Base-by-base conservation (phyloP, 2,113 vertebrate genomes). In the Anseranas semipalmata region DNA sequence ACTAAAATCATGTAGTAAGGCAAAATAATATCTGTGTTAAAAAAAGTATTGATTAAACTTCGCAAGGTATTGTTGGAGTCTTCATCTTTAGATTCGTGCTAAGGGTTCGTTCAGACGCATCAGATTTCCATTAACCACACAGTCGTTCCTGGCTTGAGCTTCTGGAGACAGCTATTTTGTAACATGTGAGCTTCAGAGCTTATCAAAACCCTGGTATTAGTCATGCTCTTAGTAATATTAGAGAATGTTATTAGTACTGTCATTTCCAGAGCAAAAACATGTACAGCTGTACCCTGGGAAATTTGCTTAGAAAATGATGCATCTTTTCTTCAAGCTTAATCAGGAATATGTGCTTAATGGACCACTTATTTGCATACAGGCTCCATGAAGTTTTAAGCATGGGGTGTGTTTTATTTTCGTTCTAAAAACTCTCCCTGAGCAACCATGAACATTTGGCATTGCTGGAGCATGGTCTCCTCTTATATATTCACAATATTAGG, bases 121-220 rank as follows among this genome's bases (percentile, higher is more conserved):
- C 41, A 71, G 41, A 53, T 75, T 94, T 88, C 33, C 37, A 25
- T 71, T 85, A 83, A 73, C 21, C 46, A 58, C 25, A 27, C 32
- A 87, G 71, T 78, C 52, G 35, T 62, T 84, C 59, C 52, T 85
- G 68, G 28, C 39, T 53, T 48, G 35, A 83, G 55, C 66, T 86
- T 86, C 50, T 84, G 45, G 13, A 80, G 67, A 33, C 53, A 53
- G 37, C 15, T 72, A 3, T 56, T 90, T 76, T 72, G 63, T 67
- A 91, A 8, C 0, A 0, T 55, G 32, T 76, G n/a, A 0, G 0
- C 45, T 91, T 53, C 5, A 1, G 28, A 46, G n/a, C 72, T 93
- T 80, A 60, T 70, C 8, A 78, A 67, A 88, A 77, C 25, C 22
- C 32, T 74, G 58, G 25, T 39, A 12, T 72, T 56, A 79, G 53